phyloP scores from a whole-genome alignment of 35 echinoderm and acorn worm species.

The Stichopus chloronotus region DNA sequence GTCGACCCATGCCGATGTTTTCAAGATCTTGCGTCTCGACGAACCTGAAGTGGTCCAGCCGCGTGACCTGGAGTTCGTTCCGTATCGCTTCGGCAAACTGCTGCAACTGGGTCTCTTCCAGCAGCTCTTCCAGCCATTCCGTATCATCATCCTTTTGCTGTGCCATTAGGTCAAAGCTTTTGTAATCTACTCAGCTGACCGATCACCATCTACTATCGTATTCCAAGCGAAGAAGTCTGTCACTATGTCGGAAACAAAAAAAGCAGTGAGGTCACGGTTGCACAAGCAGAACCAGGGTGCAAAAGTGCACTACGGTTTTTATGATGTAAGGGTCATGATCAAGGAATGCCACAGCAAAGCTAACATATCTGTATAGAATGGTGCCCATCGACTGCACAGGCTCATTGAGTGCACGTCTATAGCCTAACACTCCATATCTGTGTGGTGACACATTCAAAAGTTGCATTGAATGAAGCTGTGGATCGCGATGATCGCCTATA shows the following conservation, averaged over 20 bases:
- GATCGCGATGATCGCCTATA: no score
- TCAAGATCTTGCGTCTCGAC: constrained; percentile 85
- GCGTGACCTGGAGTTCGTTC: constrained; percentile 83
- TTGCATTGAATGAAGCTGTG: no score
- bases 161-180: background rate
- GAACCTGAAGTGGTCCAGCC: constrained; percentile 83
- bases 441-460: no score
- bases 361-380: no score
- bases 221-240: background rate
- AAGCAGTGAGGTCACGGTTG: background rate
- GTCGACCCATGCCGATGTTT: constrained; percentile 92
- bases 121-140: constrained; percentile 83
- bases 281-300: background rate
- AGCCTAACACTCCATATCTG: no score
- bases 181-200: background rate
- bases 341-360: no score
- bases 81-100: constrained; percentile 72
- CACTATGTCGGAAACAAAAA: background rate
- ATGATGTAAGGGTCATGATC: background rate
- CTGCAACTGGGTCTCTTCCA: constrained; percentile 86
- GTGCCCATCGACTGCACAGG: no score
- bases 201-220: background rate
- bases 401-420: no score
- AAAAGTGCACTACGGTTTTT: background rate
- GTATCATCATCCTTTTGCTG: constrained; percentile 46